These are phyloP conservation scores for Bilobella aurantiaca DNA, from an alignment of 1,140 invertebrate species.

Conservation along the genomic window DNA sequence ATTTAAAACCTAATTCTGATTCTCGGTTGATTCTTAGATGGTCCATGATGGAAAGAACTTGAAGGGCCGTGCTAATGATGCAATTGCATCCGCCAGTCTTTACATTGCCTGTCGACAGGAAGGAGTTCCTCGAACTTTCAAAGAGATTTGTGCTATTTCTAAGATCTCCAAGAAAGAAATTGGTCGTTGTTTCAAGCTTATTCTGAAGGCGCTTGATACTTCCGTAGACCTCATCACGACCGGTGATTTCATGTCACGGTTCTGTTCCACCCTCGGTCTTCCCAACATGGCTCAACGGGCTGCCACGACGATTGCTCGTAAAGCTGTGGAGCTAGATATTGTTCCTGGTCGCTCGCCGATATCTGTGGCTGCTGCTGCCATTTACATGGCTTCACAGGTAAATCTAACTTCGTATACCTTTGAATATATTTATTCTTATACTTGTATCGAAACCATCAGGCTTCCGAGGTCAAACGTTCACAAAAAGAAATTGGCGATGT, in stretches of 20 bases:
- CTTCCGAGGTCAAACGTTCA: slow-evolving; percentile 85
- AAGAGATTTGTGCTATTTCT: slow-evolving; percentile 96
- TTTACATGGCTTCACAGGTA: slow-evolving; percentile 98
- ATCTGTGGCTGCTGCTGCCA: slow-evolving; percentile 96
- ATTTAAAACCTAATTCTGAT: no score
- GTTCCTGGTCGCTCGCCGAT: slow-evolving; percentile 98
- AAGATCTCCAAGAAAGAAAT: slow-evolving; percentile 99
- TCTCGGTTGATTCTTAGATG: slow-evolving; percentile 32
- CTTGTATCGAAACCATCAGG: slow-evolving; percentile 44
- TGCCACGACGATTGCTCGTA: slow-evolving; percentile 91
- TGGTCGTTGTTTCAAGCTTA: slow-evolving; percentile 89
- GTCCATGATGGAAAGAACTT: slow-evolving; percentile 94
- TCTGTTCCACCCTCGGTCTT: slow-evolving; percentile 74
- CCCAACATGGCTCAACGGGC: slow-evolving; percentile 87
- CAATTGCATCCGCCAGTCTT: slow-evolving; percentile 94
- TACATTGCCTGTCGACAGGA: slow-evolving; percentile 99
- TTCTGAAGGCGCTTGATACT: slow-evolving; percentile 82
- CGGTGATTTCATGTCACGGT: slow-evolving; percentile 94
- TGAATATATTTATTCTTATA: neutral
- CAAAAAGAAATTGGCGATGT: slow-evolving; percentile 99
- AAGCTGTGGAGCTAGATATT: slow-evolving; percentile 93
- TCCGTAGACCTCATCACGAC: slow-evolving; percentile 96
- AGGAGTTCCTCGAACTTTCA: slow-evolving; percentile 96
- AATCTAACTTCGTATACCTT: no score
- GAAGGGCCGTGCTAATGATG: slow-evolving; percentile 90